phyloP scores from a whole-genome alignment of 1,140 invertebrate species.

The Rhagoletis pomonella region DNA sequence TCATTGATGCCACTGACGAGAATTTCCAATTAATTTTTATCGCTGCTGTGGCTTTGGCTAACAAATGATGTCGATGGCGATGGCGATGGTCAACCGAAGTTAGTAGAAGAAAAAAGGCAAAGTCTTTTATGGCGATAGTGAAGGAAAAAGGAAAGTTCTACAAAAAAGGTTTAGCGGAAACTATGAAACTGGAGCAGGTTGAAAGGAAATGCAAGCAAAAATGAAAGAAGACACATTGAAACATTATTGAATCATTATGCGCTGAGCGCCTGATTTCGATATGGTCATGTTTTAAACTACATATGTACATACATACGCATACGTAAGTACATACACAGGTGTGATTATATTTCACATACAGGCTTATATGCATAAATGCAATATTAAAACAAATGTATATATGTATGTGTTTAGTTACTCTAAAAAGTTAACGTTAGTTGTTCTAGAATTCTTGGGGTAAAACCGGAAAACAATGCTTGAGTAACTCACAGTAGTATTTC shows the following conservation, averaged over 20 bases:
- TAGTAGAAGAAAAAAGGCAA: background rate
- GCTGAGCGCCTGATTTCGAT: background rate
- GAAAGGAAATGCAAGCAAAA: background rate
- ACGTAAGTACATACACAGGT: background rate
- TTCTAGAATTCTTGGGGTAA: no score
- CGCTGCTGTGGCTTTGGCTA: slow-evolving; percentile 38
- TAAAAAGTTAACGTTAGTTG: no score
- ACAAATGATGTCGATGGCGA: slow-evolving; percentile 42
- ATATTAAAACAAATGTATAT: background rate
- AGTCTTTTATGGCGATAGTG: background rate
- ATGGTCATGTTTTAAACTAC: background rate
- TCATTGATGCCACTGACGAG: slow-evolving; percentile 49
- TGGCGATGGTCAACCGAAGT: slow-evolving; percentile 33
- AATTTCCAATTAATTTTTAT: slow-evolving; percentile 51
- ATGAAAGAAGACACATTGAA: background rate
- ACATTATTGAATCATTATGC: background rate
- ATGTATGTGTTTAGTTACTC: background rate
- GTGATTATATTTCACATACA: no score
- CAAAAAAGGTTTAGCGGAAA: background rate
- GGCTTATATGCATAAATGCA: background rate
- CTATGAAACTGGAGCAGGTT: slow-evolving; percentile 14
- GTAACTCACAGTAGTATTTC: no score
- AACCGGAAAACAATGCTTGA: no score
- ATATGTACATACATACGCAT: background rate
- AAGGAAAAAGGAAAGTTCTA: background rate